Evolutionary conservation across 1,140 invertebrate genomes (phyloP).

Genomic region (Ectropis grisescens): DNA sequence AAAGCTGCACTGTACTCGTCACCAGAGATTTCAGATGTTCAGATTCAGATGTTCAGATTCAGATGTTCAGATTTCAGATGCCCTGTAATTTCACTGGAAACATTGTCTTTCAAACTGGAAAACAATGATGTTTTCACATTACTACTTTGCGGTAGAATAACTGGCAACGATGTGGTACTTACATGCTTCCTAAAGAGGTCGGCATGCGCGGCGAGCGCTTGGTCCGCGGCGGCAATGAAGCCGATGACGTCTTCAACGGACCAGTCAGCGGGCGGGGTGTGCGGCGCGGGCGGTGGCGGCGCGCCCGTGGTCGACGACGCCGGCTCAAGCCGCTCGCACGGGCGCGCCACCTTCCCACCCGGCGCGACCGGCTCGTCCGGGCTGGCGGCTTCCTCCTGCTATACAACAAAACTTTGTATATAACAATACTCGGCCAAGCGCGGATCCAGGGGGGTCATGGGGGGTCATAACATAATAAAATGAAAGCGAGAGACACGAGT

Average conservation of each 20-base stretch:
- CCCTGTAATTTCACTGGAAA: too few relatives aligned
- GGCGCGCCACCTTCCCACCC: conserved; percentile 33
- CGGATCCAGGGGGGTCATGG: too few relatives aligned
- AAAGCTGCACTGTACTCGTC: too few relatives aligned
- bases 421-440: not conserved
- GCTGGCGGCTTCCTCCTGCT: conserved; percentile 15
- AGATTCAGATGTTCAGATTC: too few relatives aligned
- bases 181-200: conserved; percentile 96
- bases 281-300: conserved; percentile 61
- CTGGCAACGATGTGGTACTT: conserved; percentile 69
- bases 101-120: too few relatives aligned
- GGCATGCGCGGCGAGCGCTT: conserved; percentile 85
- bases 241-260: conserved; percentile 94
- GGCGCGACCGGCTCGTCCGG: conserved; percentile 4
- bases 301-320: conserved; percentile 57
- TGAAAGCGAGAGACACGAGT: too few relatives aligned
- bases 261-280: conserved; percentile 85
- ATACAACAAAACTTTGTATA: conserved; percentile 2
- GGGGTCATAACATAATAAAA: too few relatives aligned
- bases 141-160: too few relatives aligned
- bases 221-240: conserved; percentile 87
- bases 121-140: too few relatives aligned
- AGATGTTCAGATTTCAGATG: too few relatives aligned
- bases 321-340: conserved; percentile 44
- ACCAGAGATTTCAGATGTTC: too few relatives aligned